phyloP scores from a whole-genome alignment of 2,113 vertebrate genomes.

The Gallinago undulata region DNA sequence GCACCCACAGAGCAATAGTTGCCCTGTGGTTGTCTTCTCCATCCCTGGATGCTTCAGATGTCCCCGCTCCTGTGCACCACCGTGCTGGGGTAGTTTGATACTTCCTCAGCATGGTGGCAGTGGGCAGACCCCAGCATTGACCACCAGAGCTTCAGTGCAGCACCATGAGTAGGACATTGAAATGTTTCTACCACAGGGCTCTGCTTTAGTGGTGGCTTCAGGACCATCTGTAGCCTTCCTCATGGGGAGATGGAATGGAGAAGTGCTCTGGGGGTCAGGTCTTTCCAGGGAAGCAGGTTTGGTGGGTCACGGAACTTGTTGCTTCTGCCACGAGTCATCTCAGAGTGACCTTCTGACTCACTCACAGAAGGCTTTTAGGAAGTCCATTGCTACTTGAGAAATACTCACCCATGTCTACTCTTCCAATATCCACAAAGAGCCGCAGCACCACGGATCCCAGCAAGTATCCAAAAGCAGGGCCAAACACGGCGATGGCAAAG shows the following conservation, averaged over 20 bases:
- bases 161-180: neutral
- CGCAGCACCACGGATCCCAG: conserved; percentile 85
- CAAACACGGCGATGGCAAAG: conserved; percentile 90
- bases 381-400: neutral
- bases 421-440: conserved; percentile 90
- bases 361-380: neutral
- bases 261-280: neutral
- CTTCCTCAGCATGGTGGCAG: neutral
- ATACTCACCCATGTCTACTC: conserved; percentile 75
- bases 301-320: neutral
- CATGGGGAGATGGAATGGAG: rapidly evolving
- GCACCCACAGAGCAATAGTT: rapidly evolving
- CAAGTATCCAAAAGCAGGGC: conserved; percentile 90
- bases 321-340: neutral
- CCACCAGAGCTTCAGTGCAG: neutral
- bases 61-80: neutral
- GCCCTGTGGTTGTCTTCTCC: neutral
- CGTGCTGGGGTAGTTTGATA: rapidly evolving
- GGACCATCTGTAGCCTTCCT: neutral
- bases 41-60: neutral
- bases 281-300: neutral
- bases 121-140: neutral
- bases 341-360: neutral
- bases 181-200: neutral
- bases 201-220: neutral